Percentiles rank a stretch among this genome's conserved stretches.
Conservation (phyloP, 1,140 invertebrate species). For the Anthonomus grandis region DNA sequence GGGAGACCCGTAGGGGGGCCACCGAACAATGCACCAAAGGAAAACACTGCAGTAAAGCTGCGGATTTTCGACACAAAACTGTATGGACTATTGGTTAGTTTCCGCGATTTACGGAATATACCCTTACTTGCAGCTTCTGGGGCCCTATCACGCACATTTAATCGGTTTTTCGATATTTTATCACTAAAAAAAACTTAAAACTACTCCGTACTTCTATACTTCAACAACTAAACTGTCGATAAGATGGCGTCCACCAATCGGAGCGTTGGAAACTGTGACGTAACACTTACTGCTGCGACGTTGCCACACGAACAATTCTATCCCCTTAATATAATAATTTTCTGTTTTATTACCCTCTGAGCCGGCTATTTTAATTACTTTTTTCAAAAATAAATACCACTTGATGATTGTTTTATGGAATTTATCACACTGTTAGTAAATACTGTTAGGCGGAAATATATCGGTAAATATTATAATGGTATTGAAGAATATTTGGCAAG, state of each 20-base stretch:
- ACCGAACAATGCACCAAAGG: conserved; percentile 28
- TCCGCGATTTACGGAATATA: conserved; percentile 1
- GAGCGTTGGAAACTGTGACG: conserved; percentile 27
- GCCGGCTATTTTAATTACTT: too few relatives aligned
- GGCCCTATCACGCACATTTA: conserved; percentile 25
- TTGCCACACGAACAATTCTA: background rate
- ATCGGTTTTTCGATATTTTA: conserved; percentile 33
- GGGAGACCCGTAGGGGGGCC: conserved; percentile 6
- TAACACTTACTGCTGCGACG: conserved; percentile 16
- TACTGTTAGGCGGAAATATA: too few relatives aligned
- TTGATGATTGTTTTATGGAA: too few relatives aligned
- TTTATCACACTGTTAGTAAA: too few relatives aligned
- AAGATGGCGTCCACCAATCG: conserved; percentile 43
- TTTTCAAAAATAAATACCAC: too few relatives aligned
- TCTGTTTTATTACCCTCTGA: too few relatives aligned
- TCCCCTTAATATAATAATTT: too few relatives aligned
- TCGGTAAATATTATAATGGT: too few relatives aligned
- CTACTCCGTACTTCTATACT: conserved; percentile 37
- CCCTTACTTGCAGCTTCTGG: conserved; percentile 20
- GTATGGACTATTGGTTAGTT: conserved; percentile 23
- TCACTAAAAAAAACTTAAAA: conserved; percentile 38
- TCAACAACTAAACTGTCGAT: conserved; percentile 39
- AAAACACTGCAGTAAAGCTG: conserved; percentile 36
- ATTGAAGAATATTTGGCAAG: background rate
- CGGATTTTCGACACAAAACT: conserved; percentile 25